These are phyloP conservation scores for Drosophila parthenogenetica DNA, from an alignment of 2,888 invertebrate species.

Conservation along the genomic window DNA sequence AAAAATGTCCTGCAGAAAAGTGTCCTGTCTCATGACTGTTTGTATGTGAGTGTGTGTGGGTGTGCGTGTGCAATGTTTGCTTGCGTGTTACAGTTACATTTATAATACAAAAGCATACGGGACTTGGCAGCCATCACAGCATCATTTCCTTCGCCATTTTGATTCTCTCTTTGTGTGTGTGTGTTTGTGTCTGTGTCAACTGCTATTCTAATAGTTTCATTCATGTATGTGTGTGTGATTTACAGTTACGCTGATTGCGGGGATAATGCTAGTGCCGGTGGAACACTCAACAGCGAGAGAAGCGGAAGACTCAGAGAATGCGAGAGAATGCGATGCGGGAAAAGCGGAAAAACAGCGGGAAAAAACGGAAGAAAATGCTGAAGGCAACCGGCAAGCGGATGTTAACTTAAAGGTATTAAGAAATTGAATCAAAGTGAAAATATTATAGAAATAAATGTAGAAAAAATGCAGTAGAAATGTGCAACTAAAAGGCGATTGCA, in stretches of 20 bases:
- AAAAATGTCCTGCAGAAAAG: conserved; percentile 49
- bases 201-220: conserved; percentile 65
- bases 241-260: conserved; percentile 76
- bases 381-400: conserved; percentile 65
- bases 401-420: conserved; percentile 79
- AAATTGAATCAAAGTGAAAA: conserved; percentile 79
- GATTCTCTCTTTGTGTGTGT: conserved; percentile 11
- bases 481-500: conserved; percentile 59
- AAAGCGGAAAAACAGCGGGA: not conserved
- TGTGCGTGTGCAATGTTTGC: conserved; percentile 70
- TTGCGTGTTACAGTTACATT: conserved; percentile 75
- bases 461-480: conserved; percentile 25
- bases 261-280: conserved; percentile 67
- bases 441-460: conserved; percentile 44
- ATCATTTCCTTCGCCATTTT: conserved; percentile 77
- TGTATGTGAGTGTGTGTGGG: not conserved
- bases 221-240: conserved; percentile 62
- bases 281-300: conserved; percentile 16
- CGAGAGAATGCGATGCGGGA: not conserved
- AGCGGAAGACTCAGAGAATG: conserved; percentile 46
- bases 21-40: conserved; percentile 6
- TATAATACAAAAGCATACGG: conserved; percentile 75
- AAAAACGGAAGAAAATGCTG: conserved; percentile 45
- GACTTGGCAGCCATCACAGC: conserved; percentile 67
- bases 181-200: conserved; percentile 64